Conservation (phyloP, 2,888 invertebrate genomes). For the Trilocha varians region DNA sequence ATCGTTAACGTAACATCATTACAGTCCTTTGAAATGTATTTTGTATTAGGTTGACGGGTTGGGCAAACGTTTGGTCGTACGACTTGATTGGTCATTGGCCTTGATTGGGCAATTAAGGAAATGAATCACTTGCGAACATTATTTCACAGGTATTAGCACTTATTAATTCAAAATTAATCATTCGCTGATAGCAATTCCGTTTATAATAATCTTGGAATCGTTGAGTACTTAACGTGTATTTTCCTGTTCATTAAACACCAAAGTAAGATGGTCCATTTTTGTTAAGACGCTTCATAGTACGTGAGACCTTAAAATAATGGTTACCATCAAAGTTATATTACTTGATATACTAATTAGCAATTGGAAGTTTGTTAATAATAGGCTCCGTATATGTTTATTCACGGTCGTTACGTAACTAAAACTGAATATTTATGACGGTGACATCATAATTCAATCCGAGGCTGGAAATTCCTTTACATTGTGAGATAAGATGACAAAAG, state of each 20-base stretch:
- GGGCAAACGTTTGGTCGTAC: conserved; percentile 20
- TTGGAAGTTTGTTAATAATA: background rate
- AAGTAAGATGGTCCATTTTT: background rate
- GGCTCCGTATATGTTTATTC: background rate
- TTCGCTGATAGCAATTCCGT: background rate
- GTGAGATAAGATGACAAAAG: background rate
- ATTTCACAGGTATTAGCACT: background rate
- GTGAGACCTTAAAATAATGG: background rate
- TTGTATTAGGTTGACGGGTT: background rate
- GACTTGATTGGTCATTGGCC: conserved; percentile 27
- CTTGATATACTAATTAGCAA: background rate
- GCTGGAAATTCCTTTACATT: background rate
- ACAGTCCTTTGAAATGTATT: background rate
- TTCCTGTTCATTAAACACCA: background rate
- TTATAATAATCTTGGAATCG: background rate
- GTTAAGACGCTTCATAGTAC: background rate
- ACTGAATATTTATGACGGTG: conserved; percentile 26
- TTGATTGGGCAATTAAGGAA: conserved; percentile 32
- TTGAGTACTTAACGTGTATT: background rate
- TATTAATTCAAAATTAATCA: background rate
- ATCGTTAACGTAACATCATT: background rate
- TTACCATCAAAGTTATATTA: background rate
- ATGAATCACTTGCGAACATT: conserved; percentile 24
- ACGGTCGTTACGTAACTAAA: conserved; percentile 22
- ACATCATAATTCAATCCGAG: conserved; percentile 17